Evolutionary conservation across 2,888 invertebrate genomes (phyloP), one percentile per base, ranked within the genome.

Genomic region (Aleiodes alternator): DNA sequence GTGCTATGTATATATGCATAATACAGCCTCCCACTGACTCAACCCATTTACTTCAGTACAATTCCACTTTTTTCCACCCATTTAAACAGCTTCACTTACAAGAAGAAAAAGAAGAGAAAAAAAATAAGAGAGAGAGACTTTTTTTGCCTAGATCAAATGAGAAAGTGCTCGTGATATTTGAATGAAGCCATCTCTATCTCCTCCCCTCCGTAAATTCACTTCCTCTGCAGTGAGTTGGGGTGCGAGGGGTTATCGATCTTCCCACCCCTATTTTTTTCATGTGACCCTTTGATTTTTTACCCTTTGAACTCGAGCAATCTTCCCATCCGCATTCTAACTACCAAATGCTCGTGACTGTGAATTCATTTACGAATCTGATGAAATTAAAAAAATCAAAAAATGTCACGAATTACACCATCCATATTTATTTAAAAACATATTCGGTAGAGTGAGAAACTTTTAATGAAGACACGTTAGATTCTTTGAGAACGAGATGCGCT

Each of bases 21-120:
- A 43, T 43, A 43, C 66, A 73, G 51, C 73, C 72, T 69, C 59
- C 71, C 74, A 56, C 72, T 31, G 50, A 29, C 61, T 71, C 16
- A 31, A n/a, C 8, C 57, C 34, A 55, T 38, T 51, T 43, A 16
- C 61, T 34, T 73, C 72, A 7, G 1, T 56, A 68, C 70, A 5
- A 12, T 72, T 16, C 23, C 43, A 48, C 31, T 43, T 51, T 61
- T 68, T 71, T 38, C 4, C n/a, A 48, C 34, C 56, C n/a, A 14
- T 38, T 61, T 29, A 57, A 29, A 43, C 56, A 56, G 23, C 23
- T 12, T 50, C 34, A 48, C 34, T 59, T 56, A 43, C 38, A 43
- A 8, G 61, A n/a, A 14, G 34, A 12, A 34, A 69, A 53, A 69
- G 34, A 34, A 34, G 34, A 34, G 6, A 34, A 34, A 34, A 34